These are phyloP conservation scores for Acromyrmex charruanus DNA, from an alignment of 1,140 invertebrate species.

Conservation along the genomic window DNA sequence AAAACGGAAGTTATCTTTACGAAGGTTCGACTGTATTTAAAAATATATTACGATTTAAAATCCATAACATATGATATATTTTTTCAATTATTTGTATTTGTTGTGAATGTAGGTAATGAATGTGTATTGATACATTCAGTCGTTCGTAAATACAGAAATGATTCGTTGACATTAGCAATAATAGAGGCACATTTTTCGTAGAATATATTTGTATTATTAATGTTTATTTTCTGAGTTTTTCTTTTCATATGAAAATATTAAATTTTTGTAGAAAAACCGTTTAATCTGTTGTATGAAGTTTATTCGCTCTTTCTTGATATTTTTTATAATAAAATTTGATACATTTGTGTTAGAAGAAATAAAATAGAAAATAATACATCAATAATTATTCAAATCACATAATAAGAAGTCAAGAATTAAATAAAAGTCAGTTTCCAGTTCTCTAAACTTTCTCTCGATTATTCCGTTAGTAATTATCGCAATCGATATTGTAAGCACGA, in stretches of 20 bases:
- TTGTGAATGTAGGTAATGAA: background rate
- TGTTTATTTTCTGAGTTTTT: background rate
- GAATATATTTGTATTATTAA: slow-evolving; percentile 38
- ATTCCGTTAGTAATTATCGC: background rate
- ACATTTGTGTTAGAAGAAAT: background rate
- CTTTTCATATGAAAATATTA: background rate
- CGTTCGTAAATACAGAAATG: slow-evolving; percentile 34
- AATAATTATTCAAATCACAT: background rate
- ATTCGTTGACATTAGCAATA: background rate
- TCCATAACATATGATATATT: background rate
- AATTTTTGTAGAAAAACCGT: background rate
- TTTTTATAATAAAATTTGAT: background rate
- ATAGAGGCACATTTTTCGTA: background rate
- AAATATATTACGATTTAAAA: slow-evolving; percentile 1
- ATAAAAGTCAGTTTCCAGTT: background rate
- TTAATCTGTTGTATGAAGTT: background rate
- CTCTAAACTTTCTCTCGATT: background rate
- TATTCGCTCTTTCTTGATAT: background rate
- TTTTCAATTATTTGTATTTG: background rate
- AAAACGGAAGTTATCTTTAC: too few relatives aligned
- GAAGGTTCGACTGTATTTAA: background rate
- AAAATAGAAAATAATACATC: background rate
- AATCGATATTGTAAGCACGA: background rate
- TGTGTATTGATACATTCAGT: slow-evolving; percentile 9
- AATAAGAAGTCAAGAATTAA: background rate